These are phyloP conservation scores for Corvus hawaiiensis DNA, from an alignment of 2,113 vertebrate species.

Conservation along the genomic window DNA sequence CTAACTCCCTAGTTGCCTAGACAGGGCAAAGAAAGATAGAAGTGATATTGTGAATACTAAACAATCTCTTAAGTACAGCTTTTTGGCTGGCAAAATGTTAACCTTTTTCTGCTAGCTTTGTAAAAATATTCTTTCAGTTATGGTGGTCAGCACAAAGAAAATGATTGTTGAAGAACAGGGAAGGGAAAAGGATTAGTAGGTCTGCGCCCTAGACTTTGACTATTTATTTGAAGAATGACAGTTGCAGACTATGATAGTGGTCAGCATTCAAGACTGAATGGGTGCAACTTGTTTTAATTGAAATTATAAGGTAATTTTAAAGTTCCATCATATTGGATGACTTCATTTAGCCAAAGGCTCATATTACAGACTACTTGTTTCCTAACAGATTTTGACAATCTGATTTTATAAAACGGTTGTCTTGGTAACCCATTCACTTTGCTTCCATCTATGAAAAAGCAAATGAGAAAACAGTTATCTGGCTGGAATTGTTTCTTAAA, in stretches of 20 bases:
- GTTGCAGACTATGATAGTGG: neutral
- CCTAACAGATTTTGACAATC: constrained; percentile 31
- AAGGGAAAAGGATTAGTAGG: neutral
- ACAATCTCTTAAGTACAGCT: neutral
- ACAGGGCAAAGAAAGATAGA: neutral
- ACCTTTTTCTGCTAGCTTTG: neutral
- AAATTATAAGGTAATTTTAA: constrained; percentile 2
- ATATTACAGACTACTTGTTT: constrained; percentile 28
- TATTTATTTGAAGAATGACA: neutral
- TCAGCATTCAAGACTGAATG: neutral
- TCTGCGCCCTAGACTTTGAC: neutral
- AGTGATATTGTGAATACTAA: neutral
- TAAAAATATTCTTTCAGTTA: neutral
- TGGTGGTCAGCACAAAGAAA: neutral
- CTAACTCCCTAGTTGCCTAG: neutral
- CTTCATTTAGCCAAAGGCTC: neutral
- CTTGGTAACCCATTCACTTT: constrained; percentile 44
- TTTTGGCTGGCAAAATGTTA: neutral
- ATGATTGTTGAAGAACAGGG: neutral
- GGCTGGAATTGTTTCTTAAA: neutral
- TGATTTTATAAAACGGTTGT: constrained; percentile 34
- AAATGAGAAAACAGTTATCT: neutral
- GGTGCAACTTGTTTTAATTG: neutral
- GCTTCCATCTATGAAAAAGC: constrained; percentile 10
- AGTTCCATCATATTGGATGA: neutral